Evolutionary conservation across 2,113 vertebrate genomes (phyloP), one percentile per base, ranked within the genome.

Genomic region (Eclectus roratus): DNA sequence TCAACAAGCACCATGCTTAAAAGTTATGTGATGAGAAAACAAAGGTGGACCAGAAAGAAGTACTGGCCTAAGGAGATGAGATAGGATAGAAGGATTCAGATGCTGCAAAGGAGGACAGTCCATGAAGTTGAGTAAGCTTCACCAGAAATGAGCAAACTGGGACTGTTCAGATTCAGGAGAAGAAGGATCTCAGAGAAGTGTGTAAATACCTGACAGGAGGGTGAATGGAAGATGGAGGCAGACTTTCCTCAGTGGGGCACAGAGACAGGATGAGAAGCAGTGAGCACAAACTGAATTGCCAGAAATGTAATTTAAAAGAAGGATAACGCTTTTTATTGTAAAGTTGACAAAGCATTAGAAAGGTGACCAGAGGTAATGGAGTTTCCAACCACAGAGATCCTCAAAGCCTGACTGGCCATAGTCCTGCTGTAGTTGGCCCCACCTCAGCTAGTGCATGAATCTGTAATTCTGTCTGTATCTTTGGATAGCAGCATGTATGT

Each of bases 351-450:
- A 88, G 43, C 28, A 29, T 21, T 27, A 64, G 58, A 49, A 52
- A 46, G 72, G 28, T 50, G 23, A 33, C 11, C 35, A 68, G 43
- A 43, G 56, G 31, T 66, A 53, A 46, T 16, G 17, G 56, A 82
- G 10, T 61, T 68, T 80, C 46, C n/a, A 73, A 2, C 29, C 25
- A 20, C 0, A 3, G 29, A 41, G 25, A 43, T 10, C 33, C 2
- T 49, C 50, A 53, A 50, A 64, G 41, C 10, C 55, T 65, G 41
- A 29, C 56, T n/a, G 52, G 50, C 35, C 21, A 11, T 0, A 3
- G 69, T 21, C 20, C 41, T 74, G 68, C 44, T 63, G 37, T 9
- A n/a, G 35, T 47, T 69, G 61, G 43, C 28, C 17, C 25, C 2
- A 3, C 56, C 33, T 58, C 33, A 39, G 47, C 29, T 72, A 20